Conservation (phyloP, 1,140 invertebrate genomes). For the Camponotus vicinus region DNA sequence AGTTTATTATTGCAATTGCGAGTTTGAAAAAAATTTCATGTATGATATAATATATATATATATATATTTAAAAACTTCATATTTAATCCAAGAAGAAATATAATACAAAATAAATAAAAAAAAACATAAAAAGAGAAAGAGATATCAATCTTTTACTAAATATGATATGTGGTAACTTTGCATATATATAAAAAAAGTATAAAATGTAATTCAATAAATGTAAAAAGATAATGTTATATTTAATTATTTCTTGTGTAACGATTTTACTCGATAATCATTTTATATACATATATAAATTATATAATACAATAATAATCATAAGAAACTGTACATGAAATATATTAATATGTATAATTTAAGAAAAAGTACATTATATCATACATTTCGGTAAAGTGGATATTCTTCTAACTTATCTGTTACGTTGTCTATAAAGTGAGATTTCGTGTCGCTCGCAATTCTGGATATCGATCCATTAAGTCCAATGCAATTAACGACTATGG, state of each 20-base stretch:
- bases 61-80: background rate
- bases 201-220: background rate
- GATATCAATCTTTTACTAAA: background rate
- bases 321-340: background rate
- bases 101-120: background rate
- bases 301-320: background rate
- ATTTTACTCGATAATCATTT: slow-evolving; percentile 10
- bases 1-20: background rate
- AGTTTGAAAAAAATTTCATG: background rate
- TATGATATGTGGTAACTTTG: background rate
- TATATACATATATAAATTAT: background rate
- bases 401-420: background rate
- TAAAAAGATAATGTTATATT: background rate
- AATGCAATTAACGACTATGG: slow-evolving; percentile 57
- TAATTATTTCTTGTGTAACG: background rate
- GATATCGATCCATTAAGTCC: slow-evolving; percentile 52
- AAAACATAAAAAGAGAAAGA: background rate
- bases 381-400: background rate
- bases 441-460: slow-evolving; percentile 27
- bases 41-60: background rate
- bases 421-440: background rate
- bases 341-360: background rate
- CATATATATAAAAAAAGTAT: background rate
- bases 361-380: background rate
- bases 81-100: background rate